Percentiles rank a stretch among this genome's conserved stretches.
Conservation (phyloP, 92 coral and sea anemone genomes). For the Parazoanthus swiftii region DNA sequence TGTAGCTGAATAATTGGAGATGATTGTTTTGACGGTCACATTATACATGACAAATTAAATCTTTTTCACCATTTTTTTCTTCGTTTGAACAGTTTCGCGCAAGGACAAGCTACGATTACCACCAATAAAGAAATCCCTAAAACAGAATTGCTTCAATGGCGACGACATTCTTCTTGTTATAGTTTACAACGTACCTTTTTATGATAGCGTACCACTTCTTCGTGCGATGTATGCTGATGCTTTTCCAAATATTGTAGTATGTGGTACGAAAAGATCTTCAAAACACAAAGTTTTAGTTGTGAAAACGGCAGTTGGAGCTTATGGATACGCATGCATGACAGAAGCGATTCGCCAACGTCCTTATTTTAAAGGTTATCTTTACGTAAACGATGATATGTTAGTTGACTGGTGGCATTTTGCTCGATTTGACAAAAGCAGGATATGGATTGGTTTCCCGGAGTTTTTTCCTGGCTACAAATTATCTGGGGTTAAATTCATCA, state of each 20-base stretch:
- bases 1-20: no score
- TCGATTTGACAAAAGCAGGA: constrained; percentile 25
- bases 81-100: not conserved
- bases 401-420: constrained; percentile 57
- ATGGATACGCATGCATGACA: constrained; percentile 2
- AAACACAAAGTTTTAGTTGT: constrained; percentile 1
- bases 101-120: not conserved
- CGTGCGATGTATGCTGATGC: not conserved
- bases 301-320: not conserved
- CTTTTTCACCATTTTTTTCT: no score
- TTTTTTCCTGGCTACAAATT: constrained; percentile 1
- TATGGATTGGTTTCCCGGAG: constrained; percentile 38
- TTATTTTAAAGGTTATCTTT: constrained; percentile 42
- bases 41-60: no score
- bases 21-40: no score
- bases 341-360: constrained; percentile 44
- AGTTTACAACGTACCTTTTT: constrained; percentile 4
- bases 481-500: not conserved
- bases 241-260: constrained; percentile 9
- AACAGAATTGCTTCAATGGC: not conserved
- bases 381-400: constrained; percentile 54
- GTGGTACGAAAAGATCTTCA: not conserved
- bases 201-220: not conserved
- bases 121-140: not conserved
- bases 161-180: not conserved